Evolutionary conservation across 2,797 vertebrate genomes (phyloP).

Genomic region (Lepus townsendii): DNA sequence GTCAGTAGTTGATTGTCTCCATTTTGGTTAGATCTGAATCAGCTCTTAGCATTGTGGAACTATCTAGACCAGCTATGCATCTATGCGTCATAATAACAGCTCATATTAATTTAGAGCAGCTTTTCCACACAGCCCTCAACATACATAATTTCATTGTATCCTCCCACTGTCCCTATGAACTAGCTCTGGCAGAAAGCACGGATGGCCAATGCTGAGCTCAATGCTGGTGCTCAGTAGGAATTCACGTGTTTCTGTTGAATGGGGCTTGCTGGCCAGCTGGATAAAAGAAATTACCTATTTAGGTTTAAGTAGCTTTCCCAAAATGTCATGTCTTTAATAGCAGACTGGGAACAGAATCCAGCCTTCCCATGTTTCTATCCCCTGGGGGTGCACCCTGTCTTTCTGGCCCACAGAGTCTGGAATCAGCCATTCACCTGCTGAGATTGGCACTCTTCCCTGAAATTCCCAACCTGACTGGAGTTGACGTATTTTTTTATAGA

Average conservation of each 20-base stretch:
- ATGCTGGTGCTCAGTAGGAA: constrained; percentile 1
- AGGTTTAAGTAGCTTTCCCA: constrained; percentile 58
- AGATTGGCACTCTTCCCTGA: neutral
- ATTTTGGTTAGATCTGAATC: constrained; percentile 75
- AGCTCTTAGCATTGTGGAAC: constrained; percentile 77
- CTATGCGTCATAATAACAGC: constrained; percentile 66
- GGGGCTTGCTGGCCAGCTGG: constrained; percentile 48
- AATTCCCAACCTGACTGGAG: neutral
- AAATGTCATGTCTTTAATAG: constrained; percentile 43
- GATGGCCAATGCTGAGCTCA: neutral
- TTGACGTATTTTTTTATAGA: neutral
- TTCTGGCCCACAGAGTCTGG: neutral
- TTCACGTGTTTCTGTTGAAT: constrained; percentile 33
- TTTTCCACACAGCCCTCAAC: constrained; percentile 54
- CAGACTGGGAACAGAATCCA: neutral
- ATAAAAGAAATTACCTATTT: constrained; percentile 61
- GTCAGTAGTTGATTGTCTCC: constrained; percentile 78
- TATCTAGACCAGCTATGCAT: constrained; percentile 51
- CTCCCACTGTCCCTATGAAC: constrained; percentile 47
- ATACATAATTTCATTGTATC: constrained; percentile 48
- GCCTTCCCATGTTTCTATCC: neutral
- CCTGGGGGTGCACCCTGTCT: neutral
- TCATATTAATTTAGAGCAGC: constrained; percentile 56
- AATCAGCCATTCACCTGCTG: neutral
- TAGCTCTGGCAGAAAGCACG: constrained; percentile 4